phyloP scores from a whole-genome alignment of 2,888 invertebrate genomes.

The Resseliella maxima region DNA sequence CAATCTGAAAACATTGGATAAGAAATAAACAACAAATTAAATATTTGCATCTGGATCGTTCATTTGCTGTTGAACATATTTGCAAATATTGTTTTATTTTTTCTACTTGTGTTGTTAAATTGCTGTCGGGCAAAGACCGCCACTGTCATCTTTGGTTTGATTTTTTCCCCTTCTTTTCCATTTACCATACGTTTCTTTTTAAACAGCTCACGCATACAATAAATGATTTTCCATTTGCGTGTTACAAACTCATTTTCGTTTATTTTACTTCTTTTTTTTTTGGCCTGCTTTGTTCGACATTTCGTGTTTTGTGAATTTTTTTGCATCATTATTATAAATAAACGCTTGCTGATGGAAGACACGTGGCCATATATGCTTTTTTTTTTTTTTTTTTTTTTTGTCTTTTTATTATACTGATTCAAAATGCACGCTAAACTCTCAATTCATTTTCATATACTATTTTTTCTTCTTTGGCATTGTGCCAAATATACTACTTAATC shows the following conservation, averaged over 20 bases:
- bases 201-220: neutral
- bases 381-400: neutral
- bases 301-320: neutral
- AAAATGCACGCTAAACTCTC: neutral
- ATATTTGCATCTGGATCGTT: slow-evolving; percentile 20
- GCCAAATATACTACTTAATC: no score
- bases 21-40: neutral
- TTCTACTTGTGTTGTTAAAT: neutral
- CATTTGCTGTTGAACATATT: neutral
- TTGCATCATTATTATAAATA: neutral
- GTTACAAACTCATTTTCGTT: neutral
- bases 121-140: neutral
- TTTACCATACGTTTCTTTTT: neutral
- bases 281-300: neutral
- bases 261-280: neutral
- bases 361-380: neutral
- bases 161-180: neutral
- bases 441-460: no score
- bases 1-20: neutral
- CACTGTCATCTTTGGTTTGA: slow-evolving; percentile 1
- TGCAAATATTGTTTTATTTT: no score
- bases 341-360: slow-evolving; percentile 12
- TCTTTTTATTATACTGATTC: neutral
- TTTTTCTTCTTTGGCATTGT: no score
- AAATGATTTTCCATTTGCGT: neutral